Evolutionary conservation across 2,797 vertebrate genomes (phyloP), one percentile per base, ranked within the genome.

Genomic region (Rhodeus uyekii): DNA sequence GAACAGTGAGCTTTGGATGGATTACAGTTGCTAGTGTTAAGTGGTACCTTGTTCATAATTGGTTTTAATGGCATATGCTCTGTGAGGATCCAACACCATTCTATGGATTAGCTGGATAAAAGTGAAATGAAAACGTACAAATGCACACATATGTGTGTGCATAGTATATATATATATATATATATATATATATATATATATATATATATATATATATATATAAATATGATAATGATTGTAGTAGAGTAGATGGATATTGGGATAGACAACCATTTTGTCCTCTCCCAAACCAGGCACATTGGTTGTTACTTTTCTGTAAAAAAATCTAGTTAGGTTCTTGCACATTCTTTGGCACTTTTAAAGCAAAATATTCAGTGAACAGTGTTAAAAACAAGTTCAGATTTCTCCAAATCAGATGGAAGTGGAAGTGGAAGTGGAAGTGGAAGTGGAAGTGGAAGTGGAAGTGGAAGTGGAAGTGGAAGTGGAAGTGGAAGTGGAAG

Each of bases 1-100:
- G 90, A 93, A 92, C 80, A 88, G 92, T 93, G 93, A 92, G 92
- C 89, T 58, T 8, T 46, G 90, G 93, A 94, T 93, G 93, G 94
- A 92, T 94, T 92, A 92, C 89, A 89, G 88, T 89, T 95, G 84
- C 84, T 85, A 58, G 82, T 90, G 87, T 87, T 87, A 87, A 88
- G 87, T 83, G 86, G 72, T 75, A 85, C 77, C 85, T 88, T 78
- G 77, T 83, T 85, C 72, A 81, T 85, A 88, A 87, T 89, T 85
- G 81, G 72, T 87, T 90, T 87, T 75, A 72, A 27, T 39, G 18
- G 81, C 85, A 86, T 85, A 87, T 87, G 87, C 78, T 89, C 86
- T 68, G 46, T 85, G 80, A 85, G 63, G 36, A 84, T 81, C 18
- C 42, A 14, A n/a, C 19, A 60, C 34, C 34, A 55, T 71, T 64